These are phyloP conservation scores for Betta splendens DNA, from an alignment of 2,797 vertebrate species.

Conservation along the genomic window DNA sequence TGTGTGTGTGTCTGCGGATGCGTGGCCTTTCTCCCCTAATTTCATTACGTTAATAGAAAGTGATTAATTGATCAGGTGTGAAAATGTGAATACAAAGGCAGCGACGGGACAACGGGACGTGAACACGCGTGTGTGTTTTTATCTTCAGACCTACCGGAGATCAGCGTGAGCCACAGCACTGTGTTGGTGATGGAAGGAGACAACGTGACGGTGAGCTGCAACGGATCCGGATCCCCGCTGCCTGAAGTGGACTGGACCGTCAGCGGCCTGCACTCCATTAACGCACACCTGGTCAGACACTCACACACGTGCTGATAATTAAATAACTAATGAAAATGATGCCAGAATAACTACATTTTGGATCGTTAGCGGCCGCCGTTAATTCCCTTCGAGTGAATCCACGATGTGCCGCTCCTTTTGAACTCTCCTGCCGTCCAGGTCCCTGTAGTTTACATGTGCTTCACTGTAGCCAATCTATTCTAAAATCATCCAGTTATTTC, in stretches of 20 bases:
- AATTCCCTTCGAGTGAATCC: too few relatives aligned
- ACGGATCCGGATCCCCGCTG: conserved; percentile 91
- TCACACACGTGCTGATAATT: conserved; percentile 7
- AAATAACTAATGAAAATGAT: too few relatives aligned
- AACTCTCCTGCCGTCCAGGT: too few relatives aligned
- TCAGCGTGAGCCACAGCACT: conserved; percentile 94
- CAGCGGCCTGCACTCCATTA: conserved; percentile 91
- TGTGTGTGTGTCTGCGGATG: conserved; percentile 12
- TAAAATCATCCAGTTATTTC: too few relatives aligned
- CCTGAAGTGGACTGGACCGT: conserved; percentile 98
- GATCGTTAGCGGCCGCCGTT: too few relatives aligned
- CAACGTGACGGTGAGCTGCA: conserved; percentile 94
- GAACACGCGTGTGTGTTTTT: conserved; percentile 31
- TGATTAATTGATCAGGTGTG: conserved; percentile 59
- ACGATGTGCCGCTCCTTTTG: too few relatives aligned
- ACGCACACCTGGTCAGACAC: conserved; percentile 95
- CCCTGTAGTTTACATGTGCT: too few relatives aligned
- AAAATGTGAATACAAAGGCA: conserved; percentile 40
- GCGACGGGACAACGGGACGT: conserved; percentile 23
- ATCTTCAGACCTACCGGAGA: conserved; percentile 90
- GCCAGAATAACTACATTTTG: too few relatives aligned
- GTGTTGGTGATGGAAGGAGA: conserved; percentile 92
- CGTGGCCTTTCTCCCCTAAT: conserved; percentile 38
- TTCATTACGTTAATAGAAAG: conserved; percentile 56
- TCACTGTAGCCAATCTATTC: too few relatives aligned